Evolutionary conservation across 2,888 invertebrate species (phyloP).

Genomic region (Trisateles emortualis): DNA sequence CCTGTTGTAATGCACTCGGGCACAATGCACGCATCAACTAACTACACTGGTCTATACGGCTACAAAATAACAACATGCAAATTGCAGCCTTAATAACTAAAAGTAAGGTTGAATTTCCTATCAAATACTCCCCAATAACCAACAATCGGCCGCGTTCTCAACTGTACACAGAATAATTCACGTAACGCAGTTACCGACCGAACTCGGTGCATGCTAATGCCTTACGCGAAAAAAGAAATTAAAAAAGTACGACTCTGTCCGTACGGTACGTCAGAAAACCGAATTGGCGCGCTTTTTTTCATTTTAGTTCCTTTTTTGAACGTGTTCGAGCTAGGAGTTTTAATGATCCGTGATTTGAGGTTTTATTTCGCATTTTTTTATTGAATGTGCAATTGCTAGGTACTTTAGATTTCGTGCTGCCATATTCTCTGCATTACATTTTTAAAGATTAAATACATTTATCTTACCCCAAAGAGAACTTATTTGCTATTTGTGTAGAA

Average conservation of each 20-base stretch:
- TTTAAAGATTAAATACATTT: no score
- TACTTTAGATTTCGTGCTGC: background rate
- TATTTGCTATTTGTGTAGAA: background rate
- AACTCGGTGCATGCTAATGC: constrained; percentile 78
- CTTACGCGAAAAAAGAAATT: constrained; percentile 53
- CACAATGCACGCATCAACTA: constrained; percentile 48
- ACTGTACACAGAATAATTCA: constrained; percentile 51
- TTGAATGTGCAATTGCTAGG: background rate
- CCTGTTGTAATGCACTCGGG: constrained; percentile 61
- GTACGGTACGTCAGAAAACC: constrained; percentile 61
- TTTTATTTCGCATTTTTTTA: background rate
- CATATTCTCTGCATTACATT: background rate
- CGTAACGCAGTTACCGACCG: constrained; percentile 77
- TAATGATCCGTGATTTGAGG: constrained; percentile 43
- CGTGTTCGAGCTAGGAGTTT: constrained; percentile 31
- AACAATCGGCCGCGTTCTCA: constrained; percentile 31
- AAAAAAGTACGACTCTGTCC: constrained; percentile 57
- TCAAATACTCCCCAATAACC: constrained; percentile 22
- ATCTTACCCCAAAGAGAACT: no score
- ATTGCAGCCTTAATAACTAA: constrained; percentile 11
- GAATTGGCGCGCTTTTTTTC: constrained; percentile 58
- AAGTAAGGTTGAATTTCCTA: constrained; percentile 23
- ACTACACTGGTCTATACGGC: constrained; percentile 29
- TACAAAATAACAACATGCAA: constrained; percentile 23
- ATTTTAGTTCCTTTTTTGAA: constrained; percentile 49